These are phyloP conservation scores for Morelia viridis DNA, from an alignment of 2,797 vertebrate genomes.

Conservation along the genomic window DNA sequence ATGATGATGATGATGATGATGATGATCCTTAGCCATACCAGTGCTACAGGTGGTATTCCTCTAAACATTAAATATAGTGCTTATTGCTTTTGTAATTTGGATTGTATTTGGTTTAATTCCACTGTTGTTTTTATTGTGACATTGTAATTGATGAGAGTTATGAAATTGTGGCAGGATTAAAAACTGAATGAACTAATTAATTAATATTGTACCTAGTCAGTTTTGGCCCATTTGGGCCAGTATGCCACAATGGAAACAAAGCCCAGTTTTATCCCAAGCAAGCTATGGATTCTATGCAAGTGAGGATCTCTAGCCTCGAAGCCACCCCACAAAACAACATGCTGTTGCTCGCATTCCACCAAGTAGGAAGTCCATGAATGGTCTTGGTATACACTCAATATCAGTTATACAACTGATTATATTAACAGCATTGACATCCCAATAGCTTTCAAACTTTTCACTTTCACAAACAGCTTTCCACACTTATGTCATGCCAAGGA, in stretches of 20 bases:
- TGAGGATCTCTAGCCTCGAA: not conserved
- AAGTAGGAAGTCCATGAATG: not conserved
- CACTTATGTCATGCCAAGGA: not conserved
- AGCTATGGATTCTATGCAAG: not conserved
- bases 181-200: too few species aligned
- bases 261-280: not conserved
- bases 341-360: not conserved
- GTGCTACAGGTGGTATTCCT: not conserved
- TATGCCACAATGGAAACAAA: not conserved
- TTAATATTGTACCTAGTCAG: not conserved
- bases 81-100: not conserved
- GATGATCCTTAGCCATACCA: too few species aligned
- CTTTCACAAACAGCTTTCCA: not conserved
- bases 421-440: too few species aligned
- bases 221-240: not conserved
- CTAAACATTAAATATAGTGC: not conserved
- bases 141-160: too few species aligned
- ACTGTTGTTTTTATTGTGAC: too few species aligned
- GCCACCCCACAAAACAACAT: not conserved
- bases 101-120: not conserved
- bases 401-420: not conserved
- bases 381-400: not conserved
- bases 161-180: too few species aligned
- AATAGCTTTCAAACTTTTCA: not conserved
- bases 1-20: too few species aligned